Conservation (phyloP, 2,797 vertebrate genomes). For the Loriculus beryllinus region DNA sequence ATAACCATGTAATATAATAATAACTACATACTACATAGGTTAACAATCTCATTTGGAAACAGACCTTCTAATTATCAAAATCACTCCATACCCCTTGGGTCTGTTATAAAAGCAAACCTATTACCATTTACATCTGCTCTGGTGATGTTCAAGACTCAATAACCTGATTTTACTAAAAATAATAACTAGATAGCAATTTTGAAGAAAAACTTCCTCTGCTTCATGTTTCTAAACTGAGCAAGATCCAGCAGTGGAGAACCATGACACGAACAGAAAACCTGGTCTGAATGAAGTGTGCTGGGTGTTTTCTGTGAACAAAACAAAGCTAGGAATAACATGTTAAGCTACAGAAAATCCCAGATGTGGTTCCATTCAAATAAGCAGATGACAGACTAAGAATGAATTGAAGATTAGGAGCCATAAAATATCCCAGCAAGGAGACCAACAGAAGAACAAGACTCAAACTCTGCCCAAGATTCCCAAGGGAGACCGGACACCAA, state of each 20-base stretch:
- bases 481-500: neutral
- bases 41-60: neutral
- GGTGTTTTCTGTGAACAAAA: neutral
- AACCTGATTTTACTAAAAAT: neutral
- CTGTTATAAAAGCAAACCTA: neutral
- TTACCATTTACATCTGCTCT: neutral
- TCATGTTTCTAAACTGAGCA: neutral
- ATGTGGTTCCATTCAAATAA: neutral
- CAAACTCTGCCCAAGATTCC: neutral
- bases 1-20: neutral
- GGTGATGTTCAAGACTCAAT: neutral
- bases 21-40: neutral
- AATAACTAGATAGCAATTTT: neutral
- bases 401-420: neutral
- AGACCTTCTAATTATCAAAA: neutral
- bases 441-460: neutral
- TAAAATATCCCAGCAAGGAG: neutral
- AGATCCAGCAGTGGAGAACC: neutral
- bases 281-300: neutral
- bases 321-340: neutral
- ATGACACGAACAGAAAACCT: neutral
- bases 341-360: neutral
- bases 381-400: neutral
- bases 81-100: rapidly evolving
- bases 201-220: neutral